phyloP scores from a whole-genome alignment of 2,888 invertebrate species.

The Leptopilina drosophilae region DNA sequence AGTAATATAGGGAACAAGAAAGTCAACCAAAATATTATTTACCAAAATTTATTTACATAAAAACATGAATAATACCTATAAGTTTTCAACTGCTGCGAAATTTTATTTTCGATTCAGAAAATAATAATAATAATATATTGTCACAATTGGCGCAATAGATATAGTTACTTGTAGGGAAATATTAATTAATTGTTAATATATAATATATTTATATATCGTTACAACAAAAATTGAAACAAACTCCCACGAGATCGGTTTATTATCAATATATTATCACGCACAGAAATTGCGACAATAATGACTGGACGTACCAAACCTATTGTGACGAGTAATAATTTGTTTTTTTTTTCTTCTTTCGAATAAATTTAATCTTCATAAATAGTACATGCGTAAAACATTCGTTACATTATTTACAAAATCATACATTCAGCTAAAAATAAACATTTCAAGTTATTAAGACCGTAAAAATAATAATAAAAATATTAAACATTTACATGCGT shows the following conservation, averaged over 20 bases:
- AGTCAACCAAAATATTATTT: constrained; percentile 51
- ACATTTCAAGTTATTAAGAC: constrained; percentile 61
- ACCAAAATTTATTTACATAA: constrained; percentile 76
- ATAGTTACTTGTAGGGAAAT: constrained; percentile 45
- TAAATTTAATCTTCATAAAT: constrained; percentile 66
- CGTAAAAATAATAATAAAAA: constrained; percentile 58
- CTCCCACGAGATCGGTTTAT: constrained; percentile 48
- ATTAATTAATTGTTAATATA: constrained; percentile 44
- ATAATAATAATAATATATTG: constrained; percentile 62
- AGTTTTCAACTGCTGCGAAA: constrained; percentile 71
- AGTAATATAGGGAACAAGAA: no score
- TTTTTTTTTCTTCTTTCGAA: constrained; percentile 38
- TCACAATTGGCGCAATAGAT: constrained; percentile 59
- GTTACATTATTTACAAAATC: constrained; percentile 75
- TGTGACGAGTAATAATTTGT: constrained; percentile 35
- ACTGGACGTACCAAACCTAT: constrained; percentile 28
- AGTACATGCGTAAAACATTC: constrained; percentile 68
- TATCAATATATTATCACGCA: constrained; percentile 51
- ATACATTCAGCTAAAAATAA: constrained; percentile 68
- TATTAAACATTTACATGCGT: constrained; percentile 56
- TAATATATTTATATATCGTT: constrained; percentile 14
- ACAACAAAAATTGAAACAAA: constrained; percentile 28
- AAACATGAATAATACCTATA: constrained; percentile 74
- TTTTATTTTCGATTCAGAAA: constrained; percentile 46
- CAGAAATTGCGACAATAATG: constrained; percentile 39